Base-by-base conservation (phyloP, 2,113 vertebrate genomes). In the Leptodactylus fuscus region DNA sequence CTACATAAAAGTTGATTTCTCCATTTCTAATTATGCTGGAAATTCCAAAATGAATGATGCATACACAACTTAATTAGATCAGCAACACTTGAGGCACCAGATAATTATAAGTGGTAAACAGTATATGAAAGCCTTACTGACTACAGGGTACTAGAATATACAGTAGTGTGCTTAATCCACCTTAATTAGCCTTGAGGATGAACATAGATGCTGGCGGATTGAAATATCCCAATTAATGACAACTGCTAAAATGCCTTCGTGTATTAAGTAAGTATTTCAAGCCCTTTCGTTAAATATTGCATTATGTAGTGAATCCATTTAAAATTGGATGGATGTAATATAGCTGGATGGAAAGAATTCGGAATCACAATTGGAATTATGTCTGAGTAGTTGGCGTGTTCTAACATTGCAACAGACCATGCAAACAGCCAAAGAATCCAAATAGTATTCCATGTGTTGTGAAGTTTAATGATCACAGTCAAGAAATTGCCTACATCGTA, bases 41-140 rank as follows among this genome's bases (percentile, higher is more conserved):
- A 60, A 83, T 83, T 83, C 69, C 69, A 83, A 83, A 83, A 83
- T 83, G 81, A 83, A 74, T 74, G 81, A 83, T 83, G 81, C 69
- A 74, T 83, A 74, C 81, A 83, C 81, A 83, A 83, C 81, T 83
- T 83, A 83, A 83, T 83, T 83, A 83, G 81, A 83, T 83, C 69
- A 83, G 81, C 81, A 83, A 83, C 81, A 83, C 69, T 83, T 74
- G 81, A 83, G 81, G 81, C 81, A 46, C 69, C 81, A 83, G 81
- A 74, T 83, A 83, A 83, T 83, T 83, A 74, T 83, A 83, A 83
- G 81, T 74, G 69, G 67, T 83, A 71, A 83, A 74, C 81, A 83
- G 81, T 83, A 83, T 82, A 82, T 74, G 81, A 83, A 83, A 74
- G 34, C 74, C 81, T 74, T 29, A 83, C 48, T 83, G 81, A 83